Evolutionary conservation across 2,113 vertebrate species (phyloP).

Genomic region (Prochilodus magdalenae): DNA sequence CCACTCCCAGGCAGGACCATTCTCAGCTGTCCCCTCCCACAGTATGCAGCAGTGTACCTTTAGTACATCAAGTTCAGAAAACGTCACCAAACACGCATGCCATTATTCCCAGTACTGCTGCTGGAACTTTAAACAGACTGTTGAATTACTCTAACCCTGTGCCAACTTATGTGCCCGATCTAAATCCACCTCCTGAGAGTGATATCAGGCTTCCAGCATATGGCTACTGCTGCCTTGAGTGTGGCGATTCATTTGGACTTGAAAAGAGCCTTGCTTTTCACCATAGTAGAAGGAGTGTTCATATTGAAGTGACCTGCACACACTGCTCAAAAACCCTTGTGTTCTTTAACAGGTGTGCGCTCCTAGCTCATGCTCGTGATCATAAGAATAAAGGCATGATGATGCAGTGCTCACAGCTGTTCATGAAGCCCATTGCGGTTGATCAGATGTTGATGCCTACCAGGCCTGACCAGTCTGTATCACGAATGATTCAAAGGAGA

Average conservation of each 20-base stretch:
- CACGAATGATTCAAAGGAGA: constrained; percentile 54
- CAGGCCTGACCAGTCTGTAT: constrained; percentile 60
- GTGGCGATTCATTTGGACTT: constrained; percentile 92
- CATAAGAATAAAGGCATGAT: constrained; percentile 90
- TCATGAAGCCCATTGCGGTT: constrained; percentile 88
- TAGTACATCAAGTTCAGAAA: constrained; percentile 93
- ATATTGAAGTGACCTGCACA: constrained; percentile 92
- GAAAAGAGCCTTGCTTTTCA: constrained; percentile 92
- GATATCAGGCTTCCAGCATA: constrained; percentile 86
- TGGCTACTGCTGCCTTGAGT: constrained; percentile 93
- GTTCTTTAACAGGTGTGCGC: constrained; percentile 95
- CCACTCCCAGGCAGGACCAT: constrained; percentile 74
- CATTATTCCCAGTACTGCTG: constrained; percentile 67
- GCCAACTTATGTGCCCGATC: constrained; percentile 89
- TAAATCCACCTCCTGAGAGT: constrained; percentile 86
- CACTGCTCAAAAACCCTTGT: constrained; percentile 89
- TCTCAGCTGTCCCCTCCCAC: constrained; percentile 76
- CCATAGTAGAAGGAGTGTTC: constrained; percentile 89
- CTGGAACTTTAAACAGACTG: constrained; percentile 88
- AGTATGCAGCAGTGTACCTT: constrained; percentile 83
- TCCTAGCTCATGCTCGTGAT: constrained; percentile 91
- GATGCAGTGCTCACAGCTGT: constrained; percentile 97
- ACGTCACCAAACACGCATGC: constrained; percentile 69
- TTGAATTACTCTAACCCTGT: constrained; percentile 89
- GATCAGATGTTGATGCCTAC: constrained; percentile 88